Evolutionary conservation across 2,888 invertebrate genomes (phyloP).

Genomic region (Sesamia inferens): DNA sequence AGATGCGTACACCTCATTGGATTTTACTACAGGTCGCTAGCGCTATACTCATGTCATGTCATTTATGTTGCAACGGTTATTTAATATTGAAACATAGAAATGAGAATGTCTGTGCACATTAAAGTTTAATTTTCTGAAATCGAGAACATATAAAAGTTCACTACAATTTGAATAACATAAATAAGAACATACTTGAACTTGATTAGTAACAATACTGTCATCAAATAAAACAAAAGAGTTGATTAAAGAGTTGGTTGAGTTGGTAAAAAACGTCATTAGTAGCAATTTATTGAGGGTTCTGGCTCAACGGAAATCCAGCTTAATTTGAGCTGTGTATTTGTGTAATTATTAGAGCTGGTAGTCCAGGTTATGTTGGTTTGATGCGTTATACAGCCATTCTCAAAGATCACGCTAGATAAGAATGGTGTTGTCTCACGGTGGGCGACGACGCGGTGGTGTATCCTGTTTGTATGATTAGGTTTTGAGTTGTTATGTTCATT

Average conservation of each 20-base stretch:
- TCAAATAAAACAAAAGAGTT: slow-evolving; percentile 16
- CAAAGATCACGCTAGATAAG: no score
- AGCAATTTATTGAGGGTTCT: no score
- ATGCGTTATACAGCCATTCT: no score
- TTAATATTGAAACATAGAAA: slow-evolving; percentile 29
- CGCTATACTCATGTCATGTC: slow-evolving; percentile 1
- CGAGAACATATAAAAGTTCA: slow-evolving; percentile 5
- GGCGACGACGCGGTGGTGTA: no score
- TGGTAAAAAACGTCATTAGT: neutral
- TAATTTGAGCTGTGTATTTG: no score
- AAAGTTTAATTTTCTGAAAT: slow-evolving; percentile 11
- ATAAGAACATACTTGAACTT: slow-evolving; percentile 3
- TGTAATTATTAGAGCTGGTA: no score
- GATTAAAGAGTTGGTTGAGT: slow-evolving; percentile 8
- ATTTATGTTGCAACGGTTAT: slow-evolving; percentile 21
- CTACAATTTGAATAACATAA: slow-evolving; percentile 9
- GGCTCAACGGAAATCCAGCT: no score
- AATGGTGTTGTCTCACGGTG: no score
- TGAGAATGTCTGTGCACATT: slow-evolving; percentile 19
- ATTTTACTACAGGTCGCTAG: slow-evolving; percentile 51
- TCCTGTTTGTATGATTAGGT: no score
- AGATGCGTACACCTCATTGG: slow-evolving; percentile 66
- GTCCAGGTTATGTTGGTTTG: no score
- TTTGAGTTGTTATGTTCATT: no score
- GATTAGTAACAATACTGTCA: slow-evolving; percentile 18